A percentile compares a stretch with the other conserved stretches of the same genome.
phyloP scores from a whole-genome alignment of 2,797 vertebrate genomes.

The Bucorvus abyssinicus region DNA sequence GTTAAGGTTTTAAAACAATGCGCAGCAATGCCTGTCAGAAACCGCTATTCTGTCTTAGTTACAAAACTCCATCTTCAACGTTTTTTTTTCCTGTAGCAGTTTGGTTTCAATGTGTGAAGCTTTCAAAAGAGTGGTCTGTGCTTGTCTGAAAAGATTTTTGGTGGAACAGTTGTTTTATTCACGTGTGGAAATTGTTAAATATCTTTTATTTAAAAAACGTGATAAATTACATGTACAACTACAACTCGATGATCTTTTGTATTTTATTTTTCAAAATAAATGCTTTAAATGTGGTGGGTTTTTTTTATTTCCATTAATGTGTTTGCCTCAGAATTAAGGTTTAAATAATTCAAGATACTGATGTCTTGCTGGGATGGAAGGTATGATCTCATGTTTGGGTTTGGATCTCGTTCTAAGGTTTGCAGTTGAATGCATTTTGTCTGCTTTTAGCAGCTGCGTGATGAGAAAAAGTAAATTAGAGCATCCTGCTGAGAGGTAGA shows the following conservation, averaged over 20 bases:
- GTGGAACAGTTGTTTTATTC: slow-evolving; percentile 58
- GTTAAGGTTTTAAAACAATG: neutral
- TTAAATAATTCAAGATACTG: neutral
- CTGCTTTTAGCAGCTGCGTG: neutral
- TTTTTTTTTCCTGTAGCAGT: neutral
- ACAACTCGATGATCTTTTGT: slow-evolving; percentile 79
- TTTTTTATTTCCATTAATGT: neutral
- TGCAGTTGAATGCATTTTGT: neutral
- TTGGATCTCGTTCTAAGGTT: neutral
- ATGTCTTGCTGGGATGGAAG: neutral
- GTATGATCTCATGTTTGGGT: fast-evolving
- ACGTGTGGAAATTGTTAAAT: slow-evolving; percentile 69
- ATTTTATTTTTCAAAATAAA: slow-evolving; percentile 89
- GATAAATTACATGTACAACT: slow-evolving; percentile 73
- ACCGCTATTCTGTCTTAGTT: slow-evolving; percentile 3
- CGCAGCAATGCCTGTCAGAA: neutral
- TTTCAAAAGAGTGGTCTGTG: slow-evolving; percentile 34
- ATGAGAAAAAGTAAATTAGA: neutral
- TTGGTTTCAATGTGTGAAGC: neutral
- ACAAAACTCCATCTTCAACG: neutral
- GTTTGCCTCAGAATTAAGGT: neutral
- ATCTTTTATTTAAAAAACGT: slow-evolving; percentile 76
- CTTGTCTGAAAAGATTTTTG: slow-evolving; percentile 9
- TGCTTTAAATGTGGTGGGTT: slow-evolving; percentile 74
- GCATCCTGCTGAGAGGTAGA: neutral